phyloP scores from a whole-genome alignment of 2,797 vertebrate genomes.

The Champsocephalus gunnari region DNA sequence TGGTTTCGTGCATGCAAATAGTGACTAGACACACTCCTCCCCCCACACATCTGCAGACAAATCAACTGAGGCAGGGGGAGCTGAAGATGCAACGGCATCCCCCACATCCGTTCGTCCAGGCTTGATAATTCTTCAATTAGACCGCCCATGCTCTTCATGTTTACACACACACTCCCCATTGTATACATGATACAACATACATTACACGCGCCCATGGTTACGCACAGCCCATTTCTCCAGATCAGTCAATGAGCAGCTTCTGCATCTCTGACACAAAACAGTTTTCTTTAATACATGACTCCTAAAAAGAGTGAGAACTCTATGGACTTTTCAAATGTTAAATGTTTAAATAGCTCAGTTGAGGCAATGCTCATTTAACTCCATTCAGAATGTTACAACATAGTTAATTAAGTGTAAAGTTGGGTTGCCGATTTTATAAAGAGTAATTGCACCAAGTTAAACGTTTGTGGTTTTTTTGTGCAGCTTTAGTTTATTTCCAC shows the following conservation, averaged over 20 bases:
- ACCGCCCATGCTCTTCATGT: conserved; percentile 53
- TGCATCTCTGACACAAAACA: conserved; percentile 27
- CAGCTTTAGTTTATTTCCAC: neutral
- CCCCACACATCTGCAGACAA: conserved; percentile 70
- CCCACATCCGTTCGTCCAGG: conserved; percentile 27
- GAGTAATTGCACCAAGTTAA: neutral
- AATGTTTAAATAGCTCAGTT: neutral
- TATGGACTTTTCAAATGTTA: neutral
- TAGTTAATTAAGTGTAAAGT: neutral
- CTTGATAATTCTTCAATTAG: conserved; percentile 54
- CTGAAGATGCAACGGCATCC: conserved; percentile 57
- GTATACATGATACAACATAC: conserved; percentile 36
- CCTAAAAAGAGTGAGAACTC: conserved; percentile 2
- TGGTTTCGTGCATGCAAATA: conserved; percentile 50
- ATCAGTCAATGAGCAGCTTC: conserved; percentile 52
- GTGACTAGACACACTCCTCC: conserved; percentile 55
- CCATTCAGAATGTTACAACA: neutral
- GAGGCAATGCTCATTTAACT: neutral
- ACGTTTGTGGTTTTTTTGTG: neutral
- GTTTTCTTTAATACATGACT: conserved; percentile 26
- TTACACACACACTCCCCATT: conserved; percentile 21
- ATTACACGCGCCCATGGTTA: conserved; percentile 37
- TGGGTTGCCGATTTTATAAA: neutral
- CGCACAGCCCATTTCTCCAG: conserved; percentile 31
- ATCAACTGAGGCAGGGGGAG: conserved; percentile 71